Base-by-base conservation (phyloP, 2,888 invertebrate genomes). In the Craniophora ligustri region DNA sequence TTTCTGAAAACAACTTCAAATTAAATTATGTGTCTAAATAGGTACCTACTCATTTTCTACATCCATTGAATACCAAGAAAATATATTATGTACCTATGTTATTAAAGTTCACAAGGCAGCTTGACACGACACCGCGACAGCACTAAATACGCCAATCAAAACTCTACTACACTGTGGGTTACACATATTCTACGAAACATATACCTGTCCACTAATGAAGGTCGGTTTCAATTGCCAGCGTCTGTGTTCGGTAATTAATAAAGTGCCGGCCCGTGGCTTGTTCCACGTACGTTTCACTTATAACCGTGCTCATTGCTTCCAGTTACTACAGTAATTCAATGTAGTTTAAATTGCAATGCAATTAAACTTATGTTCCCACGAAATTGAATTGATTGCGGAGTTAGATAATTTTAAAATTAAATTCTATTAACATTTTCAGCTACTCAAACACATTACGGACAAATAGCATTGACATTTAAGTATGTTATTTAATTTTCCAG, bases 181-280 rank as follows among this genome's bases (percentile, higher is more conserved):
- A 57, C 46, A 49, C 60, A 50, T 57, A 50, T 58, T 56, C 55
- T 44, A 32, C 35, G 19, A 45, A 60, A 34, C 39, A 50, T 50
- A 57, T 57, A 63, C 60, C 64, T 72, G 68, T 64, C 54, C 26
- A 57, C 51, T 50, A 34, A 34, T 10, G 63, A 58, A 65, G 67
- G 90, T 83, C 88, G 80, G 67, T 75, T 69, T 79, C 81, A 88
- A 89, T 90, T 89, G 81, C 81, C 68, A 77, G 47, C 77, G 78
- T n/a, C n/a, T 79, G 79, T 80, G 78, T 76, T 74, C 76, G 75
- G 82, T 81, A 88, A 89, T 90, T 89, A 89, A 83, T 84, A 76
- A 84, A 79, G 78, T 78, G 75, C 76, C 26, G 35, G 30, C 4
- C 26, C 14, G 35, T 35, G 72, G 61, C 75, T 72, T 67, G 66